phyloP scores from a whole-genome alignment of 2,888 invertebrate genomes.

The Oxyteleia sp. region DNA sequence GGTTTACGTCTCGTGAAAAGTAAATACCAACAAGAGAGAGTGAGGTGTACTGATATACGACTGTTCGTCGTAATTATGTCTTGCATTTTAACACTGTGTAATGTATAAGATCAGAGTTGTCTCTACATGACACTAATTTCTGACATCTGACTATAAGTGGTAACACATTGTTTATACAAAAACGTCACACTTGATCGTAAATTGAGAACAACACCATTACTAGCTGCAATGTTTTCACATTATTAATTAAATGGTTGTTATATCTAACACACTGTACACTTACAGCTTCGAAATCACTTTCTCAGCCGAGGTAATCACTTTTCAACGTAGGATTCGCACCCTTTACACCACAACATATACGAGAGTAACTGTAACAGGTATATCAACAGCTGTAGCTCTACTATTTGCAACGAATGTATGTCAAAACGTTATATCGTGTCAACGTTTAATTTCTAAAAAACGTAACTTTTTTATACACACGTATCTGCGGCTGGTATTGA shows the following conservation, averaged over 20 bases:
- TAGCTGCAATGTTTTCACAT: background rate
- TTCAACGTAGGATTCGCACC: constrained; percentile 1
- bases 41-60: constrained; percentile 1
- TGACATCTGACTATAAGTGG: background rate
- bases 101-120: constrained; percentile 3
- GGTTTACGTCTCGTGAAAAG: constrained; percentile 46
- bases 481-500: constrained; percentile 5
- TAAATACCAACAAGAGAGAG: constrained; percentile 30
- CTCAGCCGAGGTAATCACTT: background rate
- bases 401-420: constrained; percentile 22
- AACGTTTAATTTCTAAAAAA: constrained; percentile 4
- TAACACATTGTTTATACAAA: background rate
- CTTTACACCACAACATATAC: constrained; percentile 18
- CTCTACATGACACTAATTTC: constrained; percentile 24
- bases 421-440: constrained; percentile 2
- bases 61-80: constrained; percentile 13
- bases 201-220: background rate
- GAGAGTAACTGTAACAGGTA: constrained; percentile 53
- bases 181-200: background rate
- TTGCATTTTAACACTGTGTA: constrained; percentile 36
- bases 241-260: background rate
- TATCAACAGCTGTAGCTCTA: constrained; percentile 39
- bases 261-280: background rate
- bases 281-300: background rate
- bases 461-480: background rate